Percentiles rank a stretch among this genome's conserved stretches.
These are phyloP conservation scores for Notospermus geniculatus DNA, from an alignment of 1,140 invertebrate genomes.

Conservation along the genomic window DNA sequence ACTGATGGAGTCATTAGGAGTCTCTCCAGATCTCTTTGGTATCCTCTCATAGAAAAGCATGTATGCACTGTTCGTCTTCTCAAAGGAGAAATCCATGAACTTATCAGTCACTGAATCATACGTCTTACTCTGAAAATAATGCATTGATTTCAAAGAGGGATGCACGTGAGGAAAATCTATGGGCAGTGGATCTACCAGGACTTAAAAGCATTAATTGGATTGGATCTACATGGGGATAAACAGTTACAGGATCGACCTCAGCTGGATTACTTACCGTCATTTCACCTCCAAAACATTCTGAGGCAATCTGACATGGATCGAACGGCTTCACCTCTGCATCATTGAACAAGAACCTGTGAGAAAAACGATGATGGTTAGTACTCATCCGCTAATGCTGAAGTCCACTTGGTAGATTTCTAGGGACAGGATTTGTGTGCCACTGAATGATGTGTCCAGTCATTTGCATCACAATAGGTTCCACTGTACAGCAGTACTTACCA, in stretches of 20 bases:
- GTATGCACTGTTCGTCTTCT: slow-evolving; percentile 96
- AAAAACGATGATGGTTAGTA: slow-evolving; percentile 8
- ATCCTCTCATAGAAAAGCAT: slow-evolving; percentile 93
- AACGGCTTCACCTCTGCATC: slow-evolving; percentile 95
- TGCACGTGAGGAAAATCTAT: slow-evolving; percentile 1
- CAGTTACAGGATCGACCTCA: too few relatives aligned
- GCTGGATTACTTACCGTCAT: slow-evolving; percentile 71
- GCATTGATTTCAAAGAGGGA: neutral
- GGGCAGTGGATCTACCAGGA: too few relatives aligned
- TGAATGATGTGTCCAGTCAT: too few relatives aligned
- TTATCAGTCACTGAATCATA: slow-evolving; percentile 95
- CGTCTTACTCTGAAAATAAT: slow-evolving; percentile 78
- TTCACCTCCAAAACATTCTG: slow-evolving; percentile 95
- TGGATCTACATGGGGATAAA: too few relatives aligned
- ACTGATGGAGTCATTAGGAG: slow-evolving; percentile 16
- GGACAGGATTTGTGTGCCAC: too few relatives aligned
- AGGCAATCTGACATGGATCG: slow-evolving; percentile 88
- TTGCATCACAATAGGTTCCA: too few relatives aligned
- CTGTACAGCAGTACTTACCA: too few relatives aligned
- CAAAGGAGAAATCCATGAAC: slow-evolving; percentile 95
- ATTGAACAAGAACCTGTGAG: slow-evolving; percentile 77
- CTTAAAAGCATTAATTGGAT: too few relatives aligned
- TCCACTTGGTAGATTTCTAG: too few relatives aligned
- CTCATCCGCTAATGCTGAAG: too few relatives aligned
- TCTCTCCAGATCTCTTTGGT: slow-evolving; percentile 39